phyloP scores from a whole-genome alignment of 2,888 invertebrate species.

The Agrotis ipsilon region DNA sequence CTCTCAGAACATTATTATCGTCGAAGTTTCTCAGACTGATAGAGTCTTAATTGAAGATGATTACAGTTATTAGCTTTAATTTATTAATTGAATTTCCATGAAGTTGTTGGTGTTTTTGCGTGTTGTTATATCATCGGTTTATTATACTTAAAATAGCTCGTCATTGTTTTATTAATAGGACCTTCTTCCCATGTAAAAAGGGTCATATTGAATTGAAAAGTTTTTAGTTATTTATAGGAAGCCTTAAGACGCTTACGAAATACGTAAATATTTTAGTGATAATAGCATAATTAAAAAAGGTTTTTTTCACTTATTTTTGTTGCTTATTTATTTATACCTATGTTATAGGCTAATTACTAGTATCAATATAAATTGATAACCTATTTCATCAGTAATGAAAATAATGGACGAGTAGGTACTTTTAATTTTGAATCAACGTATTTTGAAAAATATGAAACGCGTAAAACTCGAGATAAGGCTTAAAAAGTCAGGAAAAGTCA shows the following conservation, averaged over 20 bases:
- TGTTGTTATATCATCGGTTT: slow-evolving; percentile 19
- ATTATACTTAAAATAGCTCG: not conserved
- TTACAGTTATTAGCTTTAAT: slow-evolving; percentile 52
- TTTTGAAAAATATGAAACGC: too few relatives aligned
- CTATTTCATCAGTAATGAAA: too few relatives aligned
- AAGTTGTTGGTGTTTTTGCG: slow-evolving; percentile 17
- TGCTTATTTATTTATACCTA: too few relatives aligned
- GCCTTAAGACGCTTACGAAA: not conserved
- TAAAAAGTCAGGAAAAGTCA: too few relatives aligned
- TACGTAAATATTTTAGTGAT: too few relatives aligned
- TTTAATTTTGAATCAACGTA: too few relatives aligned
- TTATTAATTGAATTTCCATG: slow-evolving; percentile 39
- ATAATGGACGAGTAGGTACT: too few relatives aligned
- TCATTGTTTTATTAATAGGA: not conserved
- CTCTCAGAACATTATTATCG: slow-evolving; percentile 20
- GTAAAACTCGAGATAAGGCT: too few relatives aligned
- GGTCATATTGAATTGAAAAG: not conserved
- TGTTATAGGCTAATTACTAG: too few relatives aligned
- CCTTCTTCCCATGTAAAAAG: not conserved
- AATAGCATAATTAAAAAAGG: too few relatives aligned
- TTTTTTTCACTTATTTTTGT: too few relatives aligned
- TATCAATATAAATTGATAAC: too few relatives aligned
- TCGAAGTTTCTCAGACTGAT: slow-evolving; percentile 24
- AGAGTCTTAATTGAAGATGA: slow-evolving; percentile 47
- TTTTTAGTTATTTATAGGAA: not conserved